Evolutionary conservation across 2,888 invertebrate species (phyloP).

Genomic region (Lochmaea crataegi): DNA sequence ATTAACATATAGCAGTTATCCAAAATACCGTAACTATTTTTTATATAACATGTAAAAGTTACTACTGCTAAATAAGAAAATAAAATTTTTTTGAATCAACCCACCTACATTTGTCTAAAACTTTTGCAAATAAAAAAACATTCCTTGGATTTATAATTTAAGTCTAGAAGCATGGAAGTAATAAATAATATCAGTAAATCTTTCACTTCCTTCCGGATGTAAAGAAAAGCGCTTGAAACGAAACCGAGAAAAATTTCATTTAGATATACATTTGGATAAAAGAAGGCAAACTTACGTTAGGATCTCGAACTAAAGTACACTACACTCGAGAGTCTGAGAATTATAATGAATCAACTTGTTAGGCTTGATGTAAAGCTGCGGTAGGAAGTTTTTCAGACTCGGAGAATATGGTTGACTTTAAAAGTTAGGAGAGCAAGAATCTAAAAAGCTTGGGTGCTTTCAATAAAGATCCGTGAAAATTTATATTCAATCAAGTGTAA

Average conservation of each 20-base stretch:
- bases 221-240: conserved; percentile 24
- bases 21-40: too few species aligned
- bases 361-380: neutral
- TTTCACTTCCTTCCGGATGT: conserved; percentile 16
- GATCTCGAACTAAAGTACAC: conserved; percentile 26
- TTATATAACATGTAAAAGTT: neutral
- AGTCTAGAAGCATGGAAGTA: conserved; percentile 17
- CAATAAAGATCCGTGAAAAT: neutral
- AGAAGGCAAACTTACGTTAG: conserved; percentile 13
- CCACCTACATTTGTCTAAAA: neutral
- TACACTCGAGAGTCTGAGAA: conserved; percentile 12
- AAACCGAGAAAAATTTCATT: conserved; percentile 32
- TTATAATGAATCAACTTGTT: conserved; percentile 20
- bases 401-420: neutral
- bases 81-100: neutral
- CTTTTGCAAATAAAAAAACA: conserved; percentile 1
- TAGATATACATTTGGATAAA: conserved; percentile 30
- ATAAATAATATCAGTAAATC: conserved; percentile 26
- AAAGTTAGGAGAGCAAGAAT: neutral
- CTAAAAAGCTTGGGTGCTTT: neutral
- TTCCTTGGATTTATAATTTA: conserved; percentile 13
- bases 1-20: too few species aligned
- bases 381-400: neutral
- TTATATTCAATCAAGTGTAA: neutral
- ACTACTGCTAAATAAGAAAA: neutral